Base-by-base conservation (phyloP, 2,797 vertebrate genomes). In the Sebastiscus tertius region DNA sequence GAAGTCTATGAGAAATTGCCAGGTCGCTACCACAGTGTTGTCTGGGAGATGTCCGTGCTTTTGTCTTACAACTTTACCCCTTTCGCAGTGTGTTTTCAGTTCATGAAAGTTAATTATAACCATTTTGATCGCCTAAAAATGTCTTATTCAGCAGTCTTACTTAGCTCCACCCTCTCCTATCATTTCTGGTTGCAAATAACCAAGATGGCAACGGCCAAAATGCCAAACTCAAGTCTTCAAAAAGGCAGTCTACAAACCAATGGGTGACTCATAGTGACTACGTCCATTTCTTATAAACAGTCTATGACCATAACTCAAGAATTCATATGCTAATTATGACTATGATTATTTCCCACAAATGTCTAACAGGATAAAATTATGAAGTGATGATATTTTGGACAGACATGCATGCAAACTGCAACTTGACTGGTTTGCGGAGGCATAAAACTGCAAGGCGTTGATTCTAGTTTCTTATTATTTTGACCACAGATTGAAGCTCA, bases 81-180 rank as follows among this genome's bases (percentile, higher is more conserved):
- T 39, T 14, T 39, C 5, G 5, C 39, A 14, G 39, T 39, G 13
- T 39, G 39, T 42, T 6, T 46, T 46, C 42, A 46, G 16, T 1
- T 46, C 42, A 46, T 8, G 42, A 46, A 46, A 46, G 42, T 46
- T 18, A 18, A 46, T 46, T 46, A 3, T 16, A 46, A 46, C 42
- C 0, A 16, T 46, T 46, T 46, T 18, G 42, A 0, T 46, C 16
- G 1, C 42, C 16, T 46, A 46, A 46, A 18, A 46, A 46, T 46
- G 42, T 46, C 42, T 46, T 18, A 46, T 46, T 18, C 42, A 0
- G 14, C 0, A 6, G 6, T 46, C 0, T 0, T 42, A 46, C 16
- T 16, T 18, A 16, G 16, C 42, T 46, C 42, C 42, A 46, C 42
- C 42, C 42, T 46, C 42, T 46, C 1, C 1, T 46, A 1, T 46